Base-by-base conservation (phyloP, 2,888 invertebrate species). In the Aspidiotus destructor region DNA sequence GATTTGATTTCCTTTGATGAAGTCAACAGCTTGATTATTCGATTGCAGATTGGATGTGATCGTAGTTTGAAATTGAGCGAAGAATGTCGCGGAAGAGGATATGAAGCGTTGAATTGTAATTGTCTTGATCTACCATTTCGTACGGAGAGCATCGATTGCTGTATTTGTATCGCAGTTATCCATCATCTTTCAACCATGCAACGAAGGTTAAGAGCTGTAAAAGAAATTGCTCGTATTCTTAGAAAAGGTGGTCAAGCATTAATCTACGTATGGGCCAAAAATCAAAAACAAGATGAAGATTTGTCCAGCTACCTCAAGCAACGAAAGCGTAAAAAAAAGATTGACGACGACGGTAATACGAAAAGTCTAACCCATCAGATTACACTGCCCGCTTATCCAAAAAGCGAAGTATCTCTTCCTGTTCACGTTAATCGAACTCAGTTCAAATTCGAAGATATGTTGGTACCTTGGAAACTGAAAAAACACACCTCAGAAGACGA, bases 231-330 rank as follows among this genome's bases (percentile, higher is more conserved):
- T 0, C 81, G 93, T 13, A 78, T 92, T 1, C 79, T 98, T 8
- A 79, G 82, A n/a, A 76, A 80, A 0, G 85, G 84, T 0, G 97
- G 97, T 11, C 80, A 79, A 71, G 88, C 88, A 2, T 80, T 98
- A 7, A 86, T 99, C 70, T 96, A 97, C 72, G 98, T 97, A 0
- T 99, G 99, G 99, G 94, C 98, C 0, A 88, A 89, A 77, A 88
- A 95, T 76, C 96, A 96, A 78, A 81, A 82, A 2, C 83, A 80
- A 71, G 82, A 86, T 57, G 81, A 81, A 17, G 78, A 81, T 64
- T 84, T 85, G 74, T 87, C 88, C 0, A 83, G 83, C 68, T 92
- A 89, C 75, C 78, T 91, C 41, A 85, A 84, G 72, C 84, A 83
- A 74, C 82, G 80, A 73, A 81, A 81, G 71, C 81, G 80, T 72